Conservation (phyloP, 2,888 invertebrate genomes). For the Metellina segmentata region DNA sequence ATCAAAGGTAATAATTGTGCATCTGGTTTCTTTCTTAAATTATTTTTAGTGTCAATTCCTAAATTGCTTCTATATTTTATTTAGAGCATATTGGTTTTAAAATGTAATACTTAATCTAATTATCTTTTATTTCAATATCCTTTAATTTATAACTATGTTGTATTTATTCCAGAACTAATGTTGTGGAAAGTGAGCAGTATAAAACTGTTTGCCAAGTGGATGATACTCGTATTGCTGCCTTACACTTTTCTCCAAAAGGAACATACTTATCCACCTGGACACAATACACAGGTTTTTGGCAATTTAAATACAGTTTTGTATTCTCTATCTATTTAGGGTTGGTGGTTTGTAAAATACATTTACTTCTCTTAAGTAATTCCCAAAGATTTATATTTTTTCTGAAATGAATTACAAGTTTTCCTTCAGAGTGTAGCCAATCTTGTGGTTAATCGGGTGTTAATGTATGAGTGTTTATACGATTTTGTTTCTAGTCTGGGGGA, state of each 20-base stretch:
- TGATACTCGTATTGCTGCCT: conserved; percentile 28
- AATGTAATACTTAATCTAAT: no score
- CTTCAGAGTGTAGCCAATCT: no score
- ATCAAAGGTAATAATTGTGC: conserved; percentile 54
- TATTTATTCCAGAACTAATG: conserved; percentile 25
- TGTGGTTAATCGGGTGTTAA: no score
- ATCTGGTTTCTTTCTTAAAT: no score
- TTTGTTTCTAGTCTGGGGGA: no score
- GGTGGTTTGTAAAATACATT: neutral
- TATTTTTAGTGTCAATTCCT: no score
- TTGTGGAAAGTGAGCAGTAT: conserved; percentile 33
- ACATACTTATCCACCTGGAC: conserved; percentile 72
- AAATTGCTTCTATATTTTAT: no score
- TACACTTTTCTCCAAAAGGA: conserved; percentile 72
- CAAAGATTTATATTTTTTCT: neutral
- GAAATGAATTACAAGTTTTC: no score
- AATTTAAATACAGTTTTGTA: neutral
- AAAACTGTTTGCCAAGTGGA: conserved; percentile 37
- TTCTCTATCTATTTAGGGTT: neutral
- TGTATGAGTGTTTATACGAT: no score
- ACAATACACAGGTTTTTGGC: conserved; percentile 60
- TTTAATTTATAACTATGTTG: neutral
- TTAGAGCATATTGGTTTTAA: neutral
- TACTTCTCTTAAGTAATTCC: neutral
- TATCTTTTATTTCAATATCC: no score